Conservation (phyloP, 2,888 invertebrate species). For the Cotesia congregata region DNA sequence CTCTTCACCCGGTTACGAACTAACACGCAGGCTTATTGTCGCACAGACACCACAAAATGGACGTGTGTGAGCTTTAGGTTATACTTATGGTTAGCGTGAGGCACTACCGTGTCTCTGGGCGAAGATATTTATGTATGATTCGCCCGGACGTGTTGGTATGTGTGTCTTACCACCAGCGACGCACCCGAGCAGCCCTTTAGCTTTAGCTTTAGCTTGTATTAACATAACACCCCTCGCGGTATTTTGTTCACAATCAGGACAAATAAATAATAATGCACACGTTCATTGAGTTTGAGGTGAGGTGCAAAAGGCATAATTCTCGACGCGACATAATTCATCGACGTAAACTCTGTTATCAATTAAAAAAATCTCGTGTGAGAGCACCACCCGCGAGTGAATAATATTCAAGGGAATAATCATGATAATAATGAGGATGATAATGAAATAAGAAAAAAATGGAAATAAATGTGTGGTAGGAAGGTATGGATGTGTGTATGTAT, state of each 20-base stretch:
- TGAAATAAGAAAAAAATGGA: neutral
- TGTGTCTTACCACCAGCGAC: conserved; percentile 54
- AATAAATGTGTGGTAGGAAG: neutral
- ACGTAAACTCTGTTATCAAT: conserved; percentile 36
- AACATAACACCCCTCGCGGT: conserved; percentile 26
- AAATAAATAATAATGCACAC: neutral
- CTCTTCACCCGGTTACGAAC: conserved; percentile 58
- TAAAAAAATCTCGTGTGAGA: conserved; percentile 31
- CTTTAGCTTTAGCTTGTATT: conserved; percentile 21
- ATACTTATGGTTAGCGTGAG: no score
- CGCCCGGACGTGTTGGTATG: neutral
- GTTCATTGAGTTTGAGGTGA: neutral
- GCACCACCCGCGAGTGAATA: conserved; percentile 37
- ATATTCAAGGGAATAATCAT: conserved; percentile 7
- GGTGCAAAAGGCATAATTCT: conserved; percentile 33
- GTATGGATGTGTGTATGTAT: conserved; percentile 17
- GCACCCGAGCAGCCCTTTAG: conserved; percentile 44
- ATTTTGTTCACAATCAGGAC: neutral
- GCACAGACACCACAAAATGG: conserved; percentile 28
- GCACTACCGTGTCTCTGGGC: no score
- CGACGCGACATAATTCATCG: conserved; percentile 38
- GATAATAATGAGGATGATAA: conserved; percentile 17
- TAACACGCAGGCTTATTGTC: conserved; percentile 50
- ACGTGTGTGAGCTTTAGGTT: no score
- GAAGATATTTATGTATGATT: neutral